These are phyloP conservation scores for Ischnus inquisitorius DNA, from an alignment of 2,888 invertebrate genomes.

Conservation along the genomic window DNA sequence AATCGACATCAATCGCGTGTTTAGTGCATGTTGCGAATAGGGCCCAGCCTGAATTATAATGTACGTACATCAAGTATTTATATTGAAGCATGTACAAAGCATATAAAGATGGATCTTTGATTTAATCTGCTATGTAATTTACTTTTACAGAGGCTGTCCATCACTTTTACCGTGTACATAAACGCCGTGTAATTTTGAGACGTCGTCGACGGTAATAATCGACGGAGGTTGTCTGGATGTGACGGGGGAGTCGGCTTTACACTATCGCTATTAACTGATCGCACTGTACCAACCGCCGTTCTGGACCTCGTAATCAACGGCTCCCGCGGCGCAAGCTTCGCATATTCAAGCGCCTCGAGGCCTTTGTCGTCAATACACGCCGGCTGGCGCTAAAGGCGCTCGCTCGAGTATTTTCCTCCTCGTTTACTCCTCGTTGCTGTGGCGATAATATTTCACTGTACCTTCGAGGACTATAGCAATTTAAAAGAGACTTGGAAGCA, in stretches of 20 bases:
- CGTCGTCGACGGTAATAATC: slow-evolving; percentile 4
- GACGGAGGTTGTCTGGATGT: not conserved
- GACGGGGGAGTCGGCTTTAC: slow-evolving; percentile 31
- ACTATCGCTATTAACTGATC: slow-evolving; percentile 56
- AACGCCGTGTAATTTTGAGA: not conserved
- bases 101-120: no score
- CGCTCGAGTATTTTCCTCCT: slow-evolving; percentile 43
- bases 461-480: slow-evolving; percentile 50
- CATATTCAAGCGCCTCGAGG: slow-evolving; percentile 49
- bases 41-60: no score
- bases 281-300: slow-evolving; percentile 36
- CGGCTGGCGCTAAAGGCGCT: not conserved
- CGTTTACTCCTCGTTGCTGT: slow-evolving; percentile 25
- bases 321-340: slow-evolving; percentile 33
- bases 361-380: slow-evolving; percentile 53
- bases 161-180: no score
- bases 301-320: slow-evolving; percentile 56
- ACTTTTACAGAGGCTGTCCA: no score
- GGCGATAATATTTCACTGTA: slow-evolving; percentile 23
- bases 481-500: slow-evolving; percentile 44
- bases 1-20: not conserved
- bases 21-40: not conserved
- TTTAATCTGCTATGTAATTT: no score
- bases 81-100: no score
- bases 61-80: no score